Evolutionary conservation across 2,797 vertebrate species (phyloP).

Genomic region (Nothura maculosa): DNA sequence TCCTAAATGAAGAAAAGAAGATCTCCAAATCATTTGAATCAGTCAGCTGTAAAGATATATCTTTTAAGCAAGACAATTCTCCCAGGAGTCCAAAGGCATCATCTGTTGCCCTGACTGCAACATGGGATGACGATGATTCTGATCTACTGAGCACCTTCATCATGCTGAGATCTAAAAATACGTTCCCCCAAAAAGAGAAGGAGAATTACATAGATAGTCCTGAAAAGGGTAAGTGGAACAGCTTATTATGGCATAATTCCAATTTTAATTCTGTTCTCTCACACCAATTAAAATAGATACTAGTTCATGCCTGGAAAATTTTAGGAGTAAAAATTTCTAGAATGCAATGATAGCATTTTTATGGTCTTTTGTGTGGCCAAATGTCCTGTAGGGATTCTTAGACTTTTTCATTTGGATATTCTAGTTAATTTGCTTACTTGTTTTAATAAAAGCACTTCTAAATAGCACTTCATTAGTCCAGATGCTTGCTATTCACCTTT

Average conservation of each 20-base stretch:
- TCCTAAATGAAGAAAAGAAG: constrained; percentile 30
- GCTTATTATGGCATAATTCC: neutral
- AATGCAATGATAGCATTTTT: neutral
- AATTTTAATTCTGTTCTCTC: neutral
- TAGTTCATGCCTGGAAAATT: neutral
- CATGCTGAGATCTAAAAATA: constrained; percentile 84
- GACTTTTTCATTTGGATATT: neutral
- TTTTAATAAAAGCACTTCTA: neutral
- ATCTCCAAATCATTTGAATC: neutral
- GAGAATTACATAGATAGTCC: neutral
- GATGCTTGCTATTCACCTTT: fast-evolving
- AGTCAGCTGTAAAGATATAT: neutral
- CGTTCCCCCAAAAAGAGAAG: neutral
- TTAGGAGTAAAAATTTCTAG: fast-evolving
- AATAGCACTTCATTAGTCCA: neutral
- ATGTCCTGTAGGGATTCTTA: neutral
- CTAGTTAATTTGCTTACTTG: neutral
- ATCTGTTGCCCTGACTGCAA: neutral
- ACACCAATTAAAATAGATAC: neutral
- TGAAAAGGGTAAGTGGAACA: constrained; percentile 68
- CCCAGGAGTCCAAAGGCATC: neutral
- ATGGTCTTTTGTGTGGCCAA: neutral
- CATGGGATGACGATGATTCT: constrained; percentile 45
- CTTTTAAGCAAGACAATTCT: neutral
- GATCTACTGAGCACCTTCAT: constrained; percentile 89